Evolutionary conservation across 1,140 invertebrate species (phyloP).

Genomic region (Drosophila bocki): DNA sequence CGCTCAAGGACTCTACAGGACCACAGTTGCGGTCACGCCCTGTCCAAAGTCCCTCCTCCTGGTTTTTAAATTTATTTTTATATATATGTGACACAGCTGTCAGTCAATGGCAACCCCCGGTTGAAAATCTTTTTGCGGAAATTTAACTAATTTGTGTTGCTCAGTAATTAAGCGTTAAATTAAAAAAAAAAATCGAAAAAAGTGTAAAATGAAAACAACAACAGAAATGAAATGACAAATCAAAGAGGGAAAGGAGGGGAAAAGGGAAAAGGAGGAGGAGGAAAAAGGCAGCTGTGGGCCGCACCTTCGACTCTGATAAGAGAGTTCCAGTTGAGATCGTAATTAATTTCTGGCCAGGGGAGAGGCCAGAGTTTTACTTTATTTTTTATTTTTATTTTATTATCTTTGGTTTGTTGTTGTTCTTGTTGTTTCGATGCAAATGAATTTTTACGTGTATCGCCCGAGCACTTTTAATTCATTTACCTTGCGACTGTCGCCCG

Average conservation of each 20-base stretch:
- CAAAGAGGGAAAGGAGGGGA: slow-evolving; percentile 19
- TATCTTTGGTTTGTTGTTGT: slow-evolving; percentile 4
- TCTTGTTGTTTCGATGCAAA: slow-evolving; percentile 59
- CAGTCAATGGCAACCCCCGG: slow-evolving; percentile 22
- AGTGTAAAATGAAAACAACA: slow-evolving; percentile 26
- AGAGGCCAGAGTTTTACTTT: slow-evolving; percentile 6
- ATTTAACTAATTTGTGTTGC: slow-evolving; percentile 53
- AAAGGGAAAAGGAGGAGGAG: not conserved
- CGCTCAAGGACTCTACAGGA: slow-evolving; percentile 41
- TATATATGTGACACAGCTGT: slow-evolving; percentile 36
- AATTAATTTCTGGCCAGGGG: slow-evolving; percentile 68
- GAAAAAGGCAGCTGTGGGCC: slow-evolving; percentile 43
- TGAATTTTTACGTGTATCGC: slow-evolving; percentile 60
- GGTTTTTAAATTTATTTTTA: not conserved
- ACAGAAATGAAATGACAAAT: slow-evolving; percentile 40
- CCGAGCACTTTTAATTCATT: slow-evolving; percentile 59
- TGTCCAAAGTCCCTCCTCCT: not conserved
- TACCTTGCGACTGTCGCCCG: slow-evolving; percentile 41
- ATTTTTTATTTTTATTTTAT: slow-evolving; percentile 23
- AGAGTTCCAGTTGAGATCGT: slow-evolving; percentile 56
- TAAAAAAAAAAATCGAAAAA: slow-evolving; percentile 25
- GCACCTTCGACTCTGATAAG: slow-evolving; percentile 58
- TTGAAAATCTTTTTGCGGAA: slow-evolving; percentile 31
- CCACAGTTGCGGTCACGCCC: slow-evolving; percentile 31
- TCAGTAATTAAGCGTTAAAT: slow-evolving; percentile 47